These are phyloP conservation scores for Tetranychus urticae DNA, from an alignment of 1,140 invertebrate genomes.

Conservation along the genomic window DNA sequence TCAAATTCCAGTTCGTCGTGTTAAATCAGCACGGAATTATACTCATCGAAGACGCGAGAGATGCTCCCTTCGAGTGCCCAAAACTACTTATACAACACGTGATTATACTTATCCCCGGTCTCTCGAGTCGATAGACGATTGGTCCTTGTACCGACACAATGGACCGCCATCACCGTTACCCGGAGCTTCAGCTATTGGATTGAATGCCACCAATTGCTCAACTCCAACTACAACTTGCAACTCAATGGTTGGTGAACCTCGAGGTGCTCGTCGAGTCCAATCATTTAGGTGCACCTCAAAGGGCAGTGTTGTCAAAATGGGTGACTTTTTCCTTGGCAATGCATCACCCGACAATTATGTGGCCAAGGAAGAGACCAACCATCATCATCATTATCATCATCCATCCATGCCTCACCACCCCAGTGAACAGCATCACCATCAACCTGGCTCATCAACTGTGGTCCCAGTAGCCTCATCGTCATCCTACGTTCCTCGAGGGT, in stretches of 20 bases:
- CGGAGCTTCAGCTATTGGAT: neutral
- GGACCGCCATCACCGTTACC: neutral
- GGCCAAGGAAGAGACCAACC: neutral
- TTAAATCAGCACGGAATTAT: neutral
- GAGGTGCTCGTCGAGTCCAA: neutral
- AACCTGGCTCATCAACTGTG: too few species aligned
- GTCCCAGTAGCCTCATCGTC: too few species aligned
- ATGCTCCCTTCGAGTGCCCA: neutral
- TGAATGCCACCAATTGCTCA: too few species aligned
- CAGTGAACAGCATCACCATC: too few species aligned
- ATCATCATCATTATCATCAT: neutral
- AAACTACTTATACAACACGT: neutral
- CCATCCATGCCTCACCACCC: too few species aligned
- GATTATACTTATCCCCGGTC: neutral
- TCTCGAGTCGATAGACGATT: neutral
- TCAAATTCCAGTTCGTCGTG: too few species aligned
- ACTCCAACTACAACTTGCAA: too few species aligned
- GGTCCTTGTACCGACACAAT: neutral
- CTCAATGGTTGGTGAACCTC: neutral
- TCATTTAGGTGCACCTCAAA: neutral
- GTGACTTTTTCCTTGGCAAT: neutral
- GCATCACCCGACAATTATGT: neutral
- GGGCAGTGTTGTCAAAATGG: neutral
- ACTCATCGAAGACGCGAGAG: neutral
- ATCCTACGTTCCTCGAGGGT: neutral